Base-by-base conservation (phyloP, 2,113 vertebrate genomes). In the Galeopterus variegatus region DNA sequence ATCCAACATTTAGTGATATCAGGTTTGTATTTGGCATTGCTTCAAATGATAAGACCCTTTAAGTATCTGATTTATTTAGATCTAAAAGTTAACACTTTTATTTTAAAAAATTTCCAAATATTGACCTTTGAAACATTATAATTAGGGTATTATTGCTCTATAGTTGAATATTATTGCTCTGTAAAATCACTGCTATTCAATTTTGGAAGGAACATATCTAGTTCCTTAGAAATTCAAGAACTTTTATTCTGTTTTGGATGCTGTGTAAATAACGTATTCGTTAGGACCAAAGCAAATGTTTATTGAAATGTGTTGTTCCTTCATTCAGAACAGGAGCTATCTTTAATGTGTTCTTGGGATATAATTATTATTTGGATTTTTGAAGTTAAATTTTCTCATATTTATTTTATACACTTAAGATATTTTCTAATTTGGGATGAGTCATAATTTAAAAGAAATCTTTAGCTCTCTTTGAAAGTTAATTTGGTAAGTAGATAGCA, bases 1-100 rank as follows among this genome's bases (percentile, higher is more conserved):
- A 99, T 97, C 99, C 99, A 94, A 98, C 98, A 6, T 99, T 99
- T 97, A 98, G 98, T 98, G 99, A 99, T 75, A 98, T 99, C 97
- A 99, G 99, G 99, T 99, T 97, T 98, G 98, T 98, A 87, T 5
- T 96, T 24, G 41, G 4, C 19, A n/a, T 52, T 96, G 14, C 75
- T 87, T 92, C 86, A 86, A 92, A 87, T 90, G 36, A 58, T 54
- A 58, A 3, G 64, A 60, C 52, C 41, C n/a, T 80, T 72, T 81
- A 48, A 92, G 36, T 70, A 76, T 14, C 33, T 91, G 15, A 69
- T 60, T 96, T 91, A 75, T 89, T 97, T 93, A 70, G 26, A 76
- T 96, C 52, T 93, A 90, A 93, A 84, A 36, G 26, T 87, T 97
- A 92, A 93, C 9, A 73, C 12, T 92, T 64, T 89, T 10, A 77